Base-by-base conservation (phyloP, 1,140 invertebrate species). In the Luehdorfia chinensis region DNA sequence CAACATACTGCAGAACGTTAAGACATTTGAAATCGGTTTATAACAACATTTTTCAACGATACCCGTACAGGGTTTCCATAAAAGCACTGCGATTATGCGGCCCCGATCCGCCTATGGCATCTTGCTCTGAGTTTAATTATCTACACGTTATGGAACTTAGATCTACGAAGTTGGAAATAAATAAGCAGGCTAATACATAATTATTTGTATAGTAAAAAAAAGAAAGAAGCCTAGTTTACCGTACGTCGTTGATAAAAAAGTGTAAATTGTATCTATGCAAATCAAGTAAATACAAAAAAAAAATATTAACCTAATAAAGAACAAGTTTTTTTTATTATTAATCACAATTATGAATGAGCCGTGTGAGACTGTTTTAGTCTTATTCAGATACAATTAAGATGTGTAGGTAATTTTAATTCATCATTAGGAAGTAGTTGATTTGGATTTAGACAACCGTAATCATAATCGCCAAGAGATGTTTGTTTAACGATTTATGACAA, bases 21-120 rank as follows among this genome's bases (percentile, higher is more conserved):
- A 57, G 55, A 53, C 54, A 65, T 67, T 70, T 75, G 59, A 71
- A 75, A 76, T 70, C 64, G 63, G 67, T 73, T 73, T 75, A 70
- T 74, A 66, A 78, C 79, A 71, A 72, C 80, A 81, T 81, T 77
- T 84, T 84, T 83, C 76, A 72, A 69, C 58, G 71, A 80, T 75
- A 74, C 57, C n/a, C 58, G 49, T 50, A 44, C 56, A 56, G 34
- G 51, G 58, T 53, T 72, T 37, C 81, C 76, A 75, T 85, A 80
- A 73, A 79, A 61, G 78, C 45, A 48, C 37, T 12, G 56, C n/a
- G n/a, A 72, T 73, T 73, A 75, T 69, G 66, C 67, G 75, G 65
- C 63, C 75, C 56, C 75, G 50, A 55, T 45, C 81, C 78, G 15
- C 51, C 55, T 83, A 75, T 68, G 81, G 81, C 33, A 83, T 66